Conservation (phyloP, 2,113 vertebrate species). For the Pycnonotus jocosus region DNA sequence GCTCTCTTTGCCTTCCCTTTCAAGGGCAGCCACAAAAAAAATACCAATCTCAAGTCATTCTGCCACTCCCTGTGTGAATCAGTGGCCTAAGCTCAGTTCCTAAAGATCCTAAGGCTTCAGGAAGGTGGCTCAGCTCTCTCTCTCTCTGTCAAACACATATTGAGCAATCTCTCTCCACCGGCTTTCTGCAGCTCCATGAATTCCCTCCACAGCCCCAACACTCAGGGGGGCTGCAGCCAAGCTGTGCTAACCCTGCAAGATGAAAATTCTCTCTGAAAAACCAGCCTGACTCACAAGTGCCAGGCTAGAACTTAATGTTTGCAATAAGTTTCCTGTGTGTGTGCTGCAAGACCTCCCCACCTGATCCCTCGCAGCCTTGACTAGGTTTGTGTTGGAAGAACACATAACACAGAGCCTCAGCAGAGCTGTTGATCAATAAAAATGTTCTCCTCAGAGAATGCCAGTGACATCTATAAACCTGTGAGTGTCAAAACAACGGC, state of each 20-base stretch:
- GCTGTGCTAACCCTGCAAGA: background rate
- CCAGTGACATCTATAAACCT: conserved; percentile 66
- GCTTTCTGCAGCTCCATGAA: background rate
- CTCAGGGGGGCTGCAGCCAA: background rate
- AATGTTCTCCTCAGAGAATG: conserved; percentile 39
- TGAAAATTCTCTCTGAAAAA: background rate
- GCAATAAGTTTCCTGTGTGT: background rate
- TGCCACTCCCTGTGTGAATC: background rate
- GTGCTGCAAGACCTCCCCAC: conserved; percentile 1
- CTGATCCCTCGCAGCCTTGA: background rate
- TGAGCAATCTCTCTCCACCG: background rate
- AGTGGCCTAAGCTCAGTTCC: background rate
- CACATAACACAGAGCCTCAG: conserved; percentile 36
- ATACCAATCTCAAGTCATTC: background rate
- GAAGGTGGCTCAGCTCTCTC: background rate
- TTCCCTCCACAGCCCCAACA: background rate
- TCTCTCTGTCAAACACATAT: background rate
- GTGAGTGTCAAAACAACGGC: conserved; percentile 43
- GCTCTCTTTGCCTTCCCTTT: background rate
- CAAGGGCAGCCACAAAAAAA: background rate
- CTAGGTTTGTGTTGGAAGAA: conserved; percentile 23
- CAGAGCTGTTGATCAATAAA: conserved; percentile 67
- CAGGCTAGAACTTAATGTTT: background rate
- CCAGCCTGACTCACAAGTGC: background rate
- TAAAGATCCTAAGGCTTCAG: background rate